Base-by-base conservation (phyloP, 2,888 invertebrate species). In the Archaeoteleia sp. region DNA sequence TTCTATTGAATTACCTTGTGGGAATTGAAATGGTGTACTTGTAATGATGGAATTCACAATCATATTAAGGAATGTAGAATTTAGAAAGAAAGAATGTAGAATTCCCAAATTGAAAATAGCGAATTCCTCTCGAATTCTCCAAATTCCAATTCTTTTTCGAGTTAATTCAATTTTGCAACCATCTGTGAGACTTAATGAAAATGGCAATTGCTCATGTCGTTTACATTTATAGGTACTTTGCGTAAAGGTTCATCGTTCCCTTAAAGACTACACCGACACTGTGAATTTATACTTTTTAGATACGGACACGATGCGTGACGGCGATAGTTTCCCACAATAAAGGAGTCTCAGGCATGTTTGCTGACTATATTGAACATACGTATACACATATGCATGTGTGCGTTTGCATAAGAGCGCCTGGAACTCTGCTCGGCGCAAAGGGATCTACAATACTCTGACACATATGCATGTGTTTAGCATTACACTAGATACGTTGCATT, bases 201-300 rank as follows among this genome's bases (percentile, higher is more conserved):
- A n/a, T n/a, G n/a, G n/a, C n/a, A n/a, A n/a, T 8, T 35, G 1
- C 12, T 2, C 8, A 10, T 12, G 34, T 46, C 10, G 46, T 20
- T 14, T 20, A 46, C 30, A 46, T 14, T 48, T 14, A 12, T 5
- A 30, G 20, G 10, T 27, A 39, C 37, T 55, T 55, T 43, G 20
- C 17, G 32, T 34, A 30, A 55, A 55, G 30, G 55, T 55, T 55
- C 55, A 46, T 55, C 45, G 55, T 55, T 46, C 55, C 45, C 37
- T 15, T 46, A 46, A 55, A 27, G 34, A 45, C 15, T 37, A 23
- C 27, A 30, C 55, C 15, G 27, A 55, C 55, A 46, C 55, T 55
- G 58, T 34, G 58, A 42, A 58, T 48, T 40, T 49, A 58, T 58
- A 49, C 58, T 58, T 58, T 58, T 58, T 58, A 58, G 48, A 46